Evolutionary conservation across 1,140 invertebrate genomes (phyloP).

Genomic region (Harpegnathos saltator): DNA sequence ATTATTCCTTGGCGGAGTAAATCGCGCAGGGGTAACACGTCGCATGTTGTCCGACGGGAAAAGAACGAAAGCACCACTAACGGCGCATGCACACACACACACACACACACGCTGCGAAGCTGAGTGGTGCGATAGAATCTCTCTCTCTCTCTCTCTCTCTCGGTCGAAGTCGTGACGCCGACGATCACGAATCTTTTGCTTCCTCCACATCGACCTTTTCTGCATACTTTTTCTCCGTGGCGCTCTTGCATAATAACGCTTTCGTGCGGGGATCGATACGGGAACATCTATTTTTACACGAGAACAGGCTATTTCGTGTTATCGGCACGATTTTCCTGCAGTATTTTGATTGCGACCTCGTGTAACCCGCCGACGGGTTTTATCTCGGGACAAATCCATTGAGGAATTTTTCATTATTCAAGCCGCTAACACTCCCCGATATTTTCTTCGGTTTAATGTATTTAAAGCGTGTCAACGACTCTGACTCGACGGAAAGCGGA

Average conservation of each 20-base stretch:
- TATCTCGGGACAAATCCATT: constrained; percentile 45
- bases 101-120: constrained; percentile 61
- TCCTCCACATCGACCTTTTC: constrained; percentile 53
- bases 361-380: constrained; percentile 8
- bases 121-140: constrained; percentile 81
- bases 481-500: neutral
- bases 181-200: constrained; percentile 82
- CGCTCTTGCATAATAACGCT: constrained; percentile 60
- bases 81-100: constrained; percentile 63
- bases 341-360: constrained; percentile 37
- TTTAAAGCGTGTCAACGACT: constrained; percentile 7
- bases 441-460: constrained; percentile 25
- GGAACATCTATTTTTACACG: constrained; percentile 62
- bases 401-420: constrained; percentile 45
- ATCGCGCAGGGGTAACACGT: constrained; percentile 53
- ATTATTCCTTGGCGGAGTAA: constrained; percentile 78
- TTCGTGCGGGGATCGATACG: constrained; percentile 36
- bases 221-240: constrained; percentile 66
- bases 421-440: neutral
- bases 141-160: neutral
- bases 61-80: constrained; percentile 69
- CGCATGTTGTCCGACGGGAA: constrained; percentile 70
- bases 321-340: constrained; percentile 36
- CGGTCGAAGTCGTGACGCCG: constrained; percentile 71
- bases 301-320: constrained; percentile 51